Base-by-base conservation (phyloP, 2,888 invertebrate species). In the Xestia xanthographa region DNA sequence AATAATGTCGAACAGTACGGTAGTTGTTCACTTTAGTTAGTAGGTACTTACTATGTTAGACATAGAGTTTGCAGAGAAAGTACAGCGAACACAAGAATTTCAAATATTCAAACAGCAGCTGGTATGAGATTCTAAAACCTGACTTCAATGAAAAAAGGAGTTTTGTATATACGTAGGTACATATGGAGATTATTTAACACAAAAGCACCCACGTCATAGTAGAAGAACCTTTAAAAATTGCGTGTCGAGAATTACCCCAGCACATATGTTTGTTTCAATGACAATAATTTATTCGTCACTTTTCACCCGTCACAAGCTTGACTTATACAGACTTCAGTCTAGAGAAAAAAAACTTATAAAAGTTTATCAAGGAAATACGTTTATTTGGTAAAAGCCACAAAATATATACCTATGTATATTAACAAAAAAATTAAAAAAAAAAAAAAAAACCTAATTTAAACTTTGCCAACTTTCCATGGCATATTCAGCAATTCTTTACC, bases 401-500 rank as follows among this genome's bases (percentile, higher is more conserved):
- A n/a, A n/a, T n/a, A n/a, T n/a, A n/a, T n/a, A n/a, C n/a, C n/a
- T n/a, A n/a, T n/a, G n/a, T n/a, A n/a, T n/a, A n/a, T n/a, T n/a
- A n/a, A n/a, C n/a, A n/a, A 34, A 12, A 22, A 43, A 17, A 0
- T 12, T 34, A 34, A 2, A 34, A 34, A 34, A 34, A 34, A 22
- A 62, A 41, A n/a, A n/a, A 38, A 6, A 6, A 26, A 12, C 9
- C 22, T 0, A 50, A 50, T 63, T 22, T 20, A 6, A 12, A 71
- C 20, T 5, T 20, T 20, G 5, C 2, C 14, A 66, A 67, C 63
- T 17, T 9, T 69, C n/a, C 41, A 60, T 74, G 84, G 68, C 88
- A 79, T 88, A 90, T 92, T 91, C 87, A 91, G 91, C 70, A 75
- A 76, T 87, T 85, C 86, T 87, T 78, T 86, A 86, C 79, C 66